Percentiles rank a stretch among this genome's conserved stretches.
Conservation (phyloP, 2,113 vertebrate species). For the Galemys pyrenaicus region DNA sequence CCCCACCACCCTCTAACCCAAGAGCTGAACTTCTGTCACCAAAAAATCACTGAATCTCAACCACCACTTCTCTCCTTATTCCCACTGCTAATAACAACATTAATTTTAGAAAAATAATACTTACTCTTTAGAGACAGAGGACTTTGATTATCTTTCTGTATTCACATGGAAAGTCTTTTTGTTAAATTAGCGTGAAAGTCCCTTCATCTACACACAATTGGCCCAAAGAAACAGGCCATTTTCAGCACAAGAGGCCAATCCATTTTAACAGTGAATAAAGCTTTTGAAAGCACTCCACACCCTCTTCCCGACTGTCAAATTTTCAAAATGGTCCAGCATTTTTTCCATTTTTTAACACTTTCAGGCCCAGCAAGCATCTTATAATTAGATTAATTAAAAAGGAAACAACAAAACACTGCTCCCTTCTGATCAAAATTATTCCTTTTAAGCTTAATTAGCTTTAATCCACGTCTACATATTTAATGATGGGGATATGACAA, state of each 20-base stretch:
- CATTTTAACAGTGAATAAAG: slow-evolving; percentile 78
- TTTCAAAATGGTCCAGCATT: slow-evolving; percentile 76
- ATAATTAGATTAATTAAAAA: slow-evolving; percentile 78
- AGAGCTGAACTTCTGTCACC: slow-evolving; percentile 54
- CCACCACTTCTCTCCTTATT: slow-evolving; percentile 33
- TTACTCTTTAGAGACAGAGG: slow-evolving; percentile 60
- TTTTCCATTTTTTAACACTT: slow-evolving; percentile 74
- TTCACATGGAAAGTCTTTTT: slow-evolving; percentile 75
- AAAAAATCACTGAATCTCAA: slow-evolving; percentile 45
- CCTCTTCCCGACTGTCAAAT: slow-evolving; percentile 79
- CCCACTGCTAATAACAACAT: slow-evolving; percentile 65
- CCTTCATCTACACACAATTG: slow-evolving; percentile 80
- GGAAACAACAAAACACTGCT: slow-evolving; percentile 58
- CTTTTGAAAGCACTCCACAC: slow-evolving; percentile 78
- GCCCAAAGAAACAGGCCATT: slow-evolving; percentile 78
- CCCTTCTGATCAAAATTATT: slow-evolving; percentile 74
- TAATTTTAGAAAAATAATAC: slow-evolving; percentile 60
- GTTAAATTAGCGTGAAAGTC: slow-evolving; percentile 79
- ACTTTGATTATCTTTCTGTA: slow-evolving; percentile 76
- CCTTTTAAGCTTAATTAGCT: slow-evolving; percentile 75
- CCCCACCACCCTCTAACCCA: slow-evolving; percentile 32
- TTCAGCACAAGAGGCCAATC: slow-evolving; percentile 78
- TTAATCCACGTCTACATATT: slow-evolving; percentile 70
- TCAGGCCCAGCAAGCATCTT: slow-evolving; percentile 65
- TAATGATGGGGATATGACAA: slow-evolving; percentile 74